Evolutionary conservation across 2,888 invertebrate genomes (phyloP), one percentile per base, ranked within the genome.

Genomic region (Alentia gelatinosa): DNA sequence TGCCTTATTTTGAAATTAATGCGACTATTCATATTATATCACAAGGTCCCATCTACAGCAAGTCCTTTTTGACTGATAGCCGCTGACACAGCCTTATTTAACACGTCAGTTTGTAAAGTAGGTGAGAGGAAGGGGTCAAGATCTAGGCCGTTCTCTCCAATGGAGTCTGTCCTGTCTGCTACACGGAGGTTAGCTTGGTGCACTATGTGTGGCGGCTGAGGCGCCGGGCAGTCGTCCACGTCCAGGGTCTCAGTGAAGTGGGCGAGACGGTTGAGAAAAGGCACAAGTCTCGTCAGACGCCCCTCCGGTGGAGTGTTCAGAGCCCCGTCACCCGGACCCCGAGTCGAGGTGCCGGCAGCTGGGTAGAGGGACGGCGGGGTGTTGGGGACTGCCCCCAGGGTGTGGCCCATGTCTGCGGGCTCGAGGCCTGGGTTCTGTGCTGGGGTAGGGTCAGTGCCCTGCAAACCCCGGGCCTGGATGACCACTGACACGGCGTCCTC

Each of bases 401-500:
- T n/a, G n/a, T n/a, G n/a, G n/a, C n/a, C n/a, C n/a, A n/a, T n/a
- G n/a, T 56, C 56, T 56, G 4, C n/a, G 1, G 19, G 1, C 83
- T 83, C 26, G 35, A 4, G 5, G 39, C 23, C n/a, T n/a, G n/a
- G n/a, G n/a, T n/a, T n/a, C n/a, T n/a, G n/a, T n/a, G n/a, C n/a
- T n/a, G n/a, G n/a, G n/a, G n/a, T n/a, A n/a, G 19, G 56, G 15
- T 86, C 86, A 7, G 42, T 30, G 30, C 74, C 26, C 23, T 75
- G 91, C 23, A 91, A 56, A 35, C 91, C 91, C 37, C 68, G 33
- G 4, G 79, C 23, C 5, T 30, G 74, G 75, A 91, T 91, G 19
- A 89, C 89, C 12, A 23, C 50, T 9, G 91, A 89, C 19, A 91
- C 91, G 4, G 89, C 91, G 7, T 39, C 91, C 26, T 91, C 89